Evolutionary conservation across 2,113 vertebrate genomes (phyloP).

Genomic region (Myiagra hebetior): DNA sequence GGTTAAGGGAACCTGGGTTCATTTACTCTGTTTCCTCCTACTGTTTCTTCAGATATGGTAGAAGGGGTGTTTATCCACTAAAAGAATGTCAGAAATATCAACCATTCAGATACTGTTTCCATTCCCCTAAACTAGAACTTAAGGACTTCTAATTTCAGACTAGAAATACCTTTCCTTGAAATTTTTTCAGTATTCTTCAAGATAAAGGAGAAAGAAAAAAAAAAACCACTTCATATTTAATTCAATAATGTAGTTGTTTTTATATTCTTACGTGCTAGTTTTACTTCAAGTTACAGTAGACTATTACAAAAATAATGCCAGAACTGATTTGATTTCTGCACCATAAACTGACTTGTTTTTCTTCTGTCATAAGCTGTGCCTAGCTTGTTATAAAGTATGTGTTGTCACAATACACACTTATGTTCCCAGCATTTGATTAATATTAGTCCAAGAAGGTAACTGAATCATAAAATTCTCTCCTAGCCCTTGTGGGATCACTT

Average conservation of each 20-base stretch:
- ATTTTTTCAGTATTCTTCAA: neutral
- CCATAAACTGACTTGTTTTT: neutral
- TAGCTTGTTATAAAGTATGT: neutral
- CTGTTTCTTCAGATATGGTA: constrained; percentile 8
- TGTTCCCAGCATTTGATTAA: constrained; percentile 17
- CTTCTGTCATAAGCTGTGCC: neutral
- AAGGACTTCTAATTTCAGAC: neutral
- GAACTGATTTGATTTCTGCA: neutral
- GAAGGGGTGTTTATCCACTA: neutral
- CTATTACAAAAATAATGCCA: neutral
- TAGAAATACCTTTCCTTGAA: neutral
- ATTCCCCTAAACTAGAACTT: neutral
- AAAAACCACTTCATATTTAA: neutral
- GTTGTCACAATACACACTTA: neutral
- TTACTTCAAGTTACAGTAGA: neutral
- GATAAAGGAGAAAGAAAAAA: neutral
- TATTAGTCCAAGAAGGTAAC: neutral
- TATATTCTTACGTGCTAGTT: neutral
- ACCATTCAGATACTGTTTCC: neutral
- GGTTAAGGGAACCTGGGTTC: neutral
- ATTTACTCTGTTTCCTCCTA: constrained; percentile 24
- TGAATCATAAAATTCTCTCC: constrained; percentile 1
- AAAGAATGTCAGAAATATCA: neutral
- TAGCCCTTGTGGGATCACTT: neutral
- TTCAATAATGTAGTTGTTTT: neutral